Base-by-base conservation (phyloP, 2,113 vertebrate species). In the Orientallactaga bullata region DNA sequence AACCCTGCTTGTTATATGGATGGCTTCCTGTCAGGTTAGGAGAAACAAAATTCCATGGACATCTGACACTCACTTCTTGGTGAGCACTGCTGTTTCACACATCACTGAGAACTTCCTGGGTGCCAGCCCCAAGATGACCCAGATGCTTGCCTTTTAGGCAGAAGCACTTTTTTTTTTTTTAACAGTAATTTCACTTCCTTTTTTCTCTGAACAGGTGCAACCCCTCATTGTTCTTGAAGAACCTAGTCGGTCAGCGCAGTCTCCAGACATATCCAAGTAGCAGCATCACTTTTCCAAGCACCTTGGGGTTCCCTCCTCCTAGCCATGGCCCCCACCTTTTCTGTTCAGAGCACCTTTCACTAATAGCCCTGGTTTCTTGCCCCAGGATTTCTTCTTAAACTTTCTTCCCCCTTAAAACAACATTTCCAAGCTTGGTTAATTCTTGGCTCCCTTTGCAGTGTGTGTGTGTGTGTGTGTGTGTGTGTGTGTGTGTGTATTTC, bases 161-260 rank as follows among this genome's bases (percentile, higher is more conserved):
- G 74, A 32, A 73, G 51, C n/a, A 18, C 71, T 47, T 47, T 47
- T 47, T 47, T 47, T 47, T 47, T 47, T 47, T 81, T 78, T 79
- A 32, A 71, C 20, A 39, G n/a, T 8, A 37, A 84, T 97, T 95
- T 96, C 85, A 91, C 85, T 96, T 95, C 96, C 94, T 88, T 81
- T 82, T 97, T 82, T 93, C 77, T 93, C 28, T n/a, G 90, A 74
- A 58, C n/a, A 95, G 92, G 60, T 89, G 76, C 28, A 83, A 74
- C 66, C 4, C 15, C 15, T 65, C 26, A 26, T 4, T 21, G 61
- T 89, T 66, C 74, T 73, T 77, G 82, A 21, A 68, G 68, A 92
- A 42, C 32, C n/a, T 12, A 8, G 10, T 35, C 61, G 9, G 9
- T 85, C 76, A 60, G 42, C 83, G 28, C 68, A 26, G 11, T 37